These are phyloP conservation scores for Phyto melanocephala DNA, from an alignment of 2,888 invertebrate species.

Conservation along the genomic window DNA sequence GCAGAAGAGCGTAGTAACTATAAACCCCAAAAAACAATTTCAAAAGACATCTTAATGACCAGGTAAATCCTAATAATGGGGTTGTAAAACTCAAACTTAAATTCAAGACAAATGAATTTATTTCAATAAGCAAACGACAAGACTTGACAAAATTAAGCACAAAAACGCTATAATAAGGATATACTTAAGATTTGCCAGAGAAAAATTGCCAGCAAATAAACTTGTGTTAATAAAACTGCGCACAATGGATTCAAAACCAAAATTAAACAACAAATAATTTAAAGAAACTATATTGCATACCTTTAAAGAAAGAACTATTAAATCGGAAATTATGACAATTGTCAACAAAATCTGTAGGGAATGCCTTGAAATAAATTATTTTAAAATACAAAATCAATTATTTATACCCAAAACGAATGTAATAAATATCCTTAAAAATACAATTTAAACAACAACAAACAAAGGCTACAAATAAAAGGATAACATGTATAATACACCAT, in stretches of 20 bases:
- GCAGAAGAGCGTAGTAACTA: background rate
- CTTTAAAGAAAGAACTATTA: background rate
- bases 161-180: conserved; percentile 11
- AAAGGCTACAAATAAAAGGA: conserved; percentile 4
- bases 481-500: conserved; percentile 23
- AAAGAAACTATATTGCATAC: background rate
- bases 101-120: conserved; percentile 48
- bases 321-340: conserved; percentile 23
- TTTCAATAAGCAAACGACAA: conserved; percentile 11
- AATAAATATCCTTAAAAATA: conserved; percentile 10
- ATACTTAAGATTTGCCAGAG: conserved; percentile 16
- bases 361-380: background rate
- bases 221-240: background rate
- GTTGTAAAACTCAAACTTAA: conserved; percentile 57
- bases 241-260: too few species aligned
- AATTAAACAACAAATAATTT: background rate
- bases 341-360: conserved; percentile 28
- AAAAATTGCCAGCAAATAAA: background rate
- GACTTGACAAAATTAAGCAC: conserved; percentile 14
- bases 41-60: conserved; percentile 25
- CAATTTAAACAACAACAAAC: background rate
- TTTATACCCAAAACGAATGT: conserved; percentile 1
- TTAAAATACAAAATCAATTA: conserved; percentile 27
- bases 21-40: background rate
- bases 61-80: conserved; percentile 63